Evolutionary conservation across 2,113 vertebrate genomes (phyloP), one percentile per base, ranked within the genome.

Genomic region (Cricetomys ansorgei): DNA sequence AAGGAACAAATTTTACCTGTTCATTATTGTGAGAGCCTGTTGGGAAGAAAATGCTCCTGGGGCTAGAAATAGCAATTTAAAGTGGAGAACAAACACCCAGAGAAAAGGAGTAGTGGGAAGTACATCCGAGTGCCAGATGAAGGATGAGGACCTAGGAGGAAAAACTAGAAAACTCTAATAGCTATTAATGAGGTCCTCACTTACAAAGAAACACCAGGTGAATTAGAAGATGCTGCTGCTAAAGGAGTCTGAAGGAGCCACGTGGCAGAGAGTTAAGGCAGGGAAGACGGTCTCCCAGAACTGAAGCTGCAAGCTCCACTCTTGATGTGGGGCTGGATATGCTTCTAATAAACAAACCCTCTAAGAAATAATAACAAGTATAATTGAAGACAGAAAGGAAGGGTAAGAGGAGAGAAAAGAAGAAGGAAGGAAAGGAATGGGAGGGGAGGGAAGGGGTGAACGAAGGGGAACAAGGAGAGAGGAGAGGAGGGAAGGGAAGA

Each of bases 31-130:
- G 72, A 92, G 67, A 97, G 90, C 67, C 90, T 89, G 27, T 84
- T 92, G 92, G 95, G 81, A 96, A 92, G 57, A 43, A 87, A 95
- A 97, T 77, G n/a, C 96, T 96, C 95, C 95, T 59, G 88, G 94
- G 95, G 94, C 95, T 97, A 94, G 48, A 95, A 94, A 97, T 57
- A 88, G 53, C 88, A 94, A 96, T 97, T 97, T 95, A 96, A 95
- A 93, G 88, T 76, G 72, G 88, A 95, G 87, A 86, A 92, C 48
- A 48, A 88, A 96, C 57, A 92, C 88, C 75, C 90, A 67, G 70
- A 77, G 93, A 70, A 80, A 92, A 95, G 59, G 48, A 57, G 40
- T 3, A 88, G 85, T 16, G 45, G 81, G 64, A 97, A 96, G 59
- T 53, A 91, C 55, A 90, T 96, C 70, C 53, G 92, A 90, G 92